These are phyloP conservation scores for Drosophila serrata DNA, from an alignment of 1,140 invertebrate genomes.

Conservation along the genomic window DNA sequence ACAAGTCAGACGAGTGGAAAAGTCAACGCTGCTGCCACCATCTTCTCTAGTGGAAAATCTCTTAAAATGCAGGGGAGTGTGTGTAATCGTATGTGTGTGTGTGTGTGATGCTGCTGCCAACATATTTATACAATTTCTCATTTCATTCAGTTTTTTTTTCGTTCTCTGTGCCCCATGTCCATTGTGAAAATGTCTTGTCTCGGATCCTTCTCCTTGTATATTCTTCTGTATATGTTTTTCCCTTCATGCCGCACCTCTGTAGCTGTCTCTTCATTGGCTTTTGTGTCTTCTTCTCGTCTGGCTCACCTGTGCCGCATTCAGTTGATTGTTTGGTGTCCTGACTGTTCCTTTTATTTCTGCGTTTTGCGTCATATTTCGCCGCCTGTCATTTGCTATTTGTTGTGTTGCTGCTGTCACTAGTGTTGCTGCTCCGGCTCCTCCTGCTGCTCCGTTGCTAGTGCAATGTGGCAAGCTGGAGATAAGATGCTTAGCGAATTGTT, in stretches of 20 bases:
- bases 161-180: constrained; percentile 15
- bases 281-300: constrained; percentile 43
- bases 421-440: constrained; percentile 11
- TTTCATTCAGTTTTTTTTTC: constrained; percentile 65
- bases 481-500: constrained; percentile 61
- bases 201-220: constrained; percentile 4
- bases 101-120: constrained; percentile 64
- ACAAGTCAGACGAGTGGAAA: constrained; percentile 71
- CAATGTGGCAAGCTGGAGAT: constrained; percentile 70
- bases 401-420: constrained; percentile 23
- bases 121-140: constrained; percentile 83
- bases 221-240: constrained; percentile 3
- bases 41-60: constrained; percentile 74
- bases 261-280: constrained; percentile 44
- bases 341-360: constrained; percentile 50
- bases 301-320: constrained; percentile 48
- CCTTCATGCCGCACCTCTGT: not conserved
- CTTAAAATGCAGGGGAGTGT: constrained; percentile 66
- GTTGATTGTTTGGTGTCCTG: constrained; percentile 49
- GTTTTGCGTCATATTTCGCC: constrained; percentile 50
- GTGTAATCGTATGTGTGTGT: constrained; percentile 26
- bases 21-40: constrained; percentile 60
- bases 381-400: constrained; percentile 50
- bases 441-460: constrained; percentile 32
- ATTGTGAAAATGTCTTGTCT: constrained; percentile 54